Evolutionary conservation across 2,888 invertebrate genomes (phyloP).

Genomic region (Lycaena phlaeas): DNA sequence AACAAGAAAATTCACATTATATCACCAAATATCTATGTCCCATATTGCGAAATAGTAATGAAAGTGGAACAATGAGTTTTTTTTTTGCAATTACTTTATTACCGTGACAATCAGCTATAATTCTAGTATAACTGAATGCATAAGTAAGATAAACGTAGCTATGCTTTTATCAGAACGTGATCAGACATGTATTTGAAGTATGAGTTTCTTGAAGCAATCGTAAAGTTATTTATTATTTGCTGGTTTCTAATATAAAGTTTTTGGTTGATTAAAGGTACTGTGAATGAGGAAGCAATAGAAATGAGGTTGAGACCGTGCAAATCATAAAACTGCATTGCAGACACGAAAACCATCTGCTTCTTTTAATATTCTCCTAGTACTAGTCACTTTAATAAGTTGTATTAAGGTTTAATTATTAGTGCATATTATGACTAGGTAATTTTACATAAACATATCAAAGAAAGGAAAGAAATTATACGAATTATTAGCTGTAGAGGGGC

Average conservation of each 20-base stretch:
- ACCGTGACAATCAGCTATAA: background rate
- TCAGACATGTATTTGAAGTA: background rate
- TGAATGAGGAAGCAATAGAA: slow-evolving; percentile 12
- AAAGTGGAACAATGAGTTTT: slow-evolving; percentile 34
- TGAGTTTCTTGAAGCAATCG: too few species aligned
- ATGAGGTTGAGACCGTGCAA: slow-evolving; percentile 21
- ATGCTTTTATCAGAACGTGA: background rate
- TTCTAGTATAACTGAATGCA: background rate
- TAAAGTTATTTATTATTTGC: too few species aligned
- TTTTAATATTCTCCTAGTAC: background rate
- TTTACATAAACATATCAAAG: background rate
- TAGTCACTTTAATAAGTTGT: background rate
- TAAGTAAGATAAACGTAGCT: background rate
- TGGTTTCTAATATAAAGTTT: too few species aligned
- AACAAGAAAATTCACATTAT: slow-evolving; percentile 26
- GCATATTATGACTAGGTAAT: background rate
- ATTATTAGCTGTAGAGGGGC: slow-evolving; percentile 26
- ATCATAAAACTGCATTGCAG: slow-evolving; percentile 23
- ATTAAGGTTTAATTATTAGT: background rate
- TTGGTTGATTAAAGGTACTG: background rate
- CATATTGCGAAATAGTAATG: slow-evolving; percentile 29
- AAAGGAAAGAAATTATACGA: slow-evolving; percentile 3
- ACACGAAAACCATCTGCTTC: slow-evolving; percentile 3
- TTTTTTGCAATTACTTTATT: slow-evolving; percentile 3
- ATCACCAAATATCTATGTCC: slow-evolving; percentile 10